Conservation (phyloP, 2,888 invertebrate species). For the Orthonychiurus folsomi region DNA sequence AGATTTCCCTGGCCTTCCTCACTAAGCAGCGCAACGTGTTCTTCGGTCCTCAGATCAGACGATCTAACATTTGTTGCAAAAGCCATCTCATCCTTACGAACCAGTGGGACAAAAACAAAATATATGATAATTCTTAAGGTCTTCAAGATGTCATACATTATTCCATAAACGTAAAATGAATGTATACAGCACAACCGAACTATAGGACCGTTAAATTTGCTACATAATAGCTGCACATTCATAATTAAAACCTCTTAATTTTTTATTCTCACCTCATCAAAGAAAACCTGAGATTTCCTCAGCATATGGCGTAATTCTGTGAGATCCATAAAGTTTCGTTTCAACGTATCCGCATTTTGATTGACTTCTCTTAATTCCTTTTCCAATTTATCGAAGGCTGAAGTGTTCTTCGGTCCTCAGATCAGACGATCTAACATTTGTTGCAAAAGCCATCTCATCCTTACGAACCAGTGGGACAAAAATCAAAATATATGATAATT, state of each 20-base stretch:
- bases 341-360: conserved; percentile 93
- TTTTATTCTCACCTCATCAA: conserved; percentile 85
- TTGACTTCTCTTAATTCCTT: conserved; percentile 97
- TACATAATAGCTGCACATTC: too few relatives aligned
- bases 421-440: too few relatives aligned
- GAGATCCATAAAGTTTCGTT: conserved; percentile 87
- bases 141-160: not conserved
- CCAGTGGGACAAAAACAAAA: too few relatives aligned
- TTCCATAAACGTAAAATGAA: conserved; percentile 1
- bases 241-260: too few relatives aligned
- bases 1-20: conserved; percentile 90
- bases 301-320: conserved; percentile 95
- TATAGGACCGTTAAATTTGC: too few relatives aligned
- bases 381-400: conserved; percentile 88
- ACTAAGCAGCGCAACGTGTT: conserved; percentile 79
- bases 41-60: conserved; percentile 28
- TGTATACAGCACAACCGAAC: too few relatives aligned
- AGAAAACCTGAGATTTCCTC: conserved; percentile 94
- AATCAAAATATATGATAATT: too few relatives aligned
- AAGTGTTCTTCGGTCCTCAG: too few relatives aligned
- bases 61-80: too few relatives aligned
- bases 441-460: conserved; percentile 5
- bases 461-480: not conserved
- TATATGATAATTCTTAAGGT: not conserved
- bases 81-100: conserved; percentile 1